phyloP scores from a whole-genome alignment of 2,113 vertebrate species.

The Excalfactoria chinensis region DNA sequence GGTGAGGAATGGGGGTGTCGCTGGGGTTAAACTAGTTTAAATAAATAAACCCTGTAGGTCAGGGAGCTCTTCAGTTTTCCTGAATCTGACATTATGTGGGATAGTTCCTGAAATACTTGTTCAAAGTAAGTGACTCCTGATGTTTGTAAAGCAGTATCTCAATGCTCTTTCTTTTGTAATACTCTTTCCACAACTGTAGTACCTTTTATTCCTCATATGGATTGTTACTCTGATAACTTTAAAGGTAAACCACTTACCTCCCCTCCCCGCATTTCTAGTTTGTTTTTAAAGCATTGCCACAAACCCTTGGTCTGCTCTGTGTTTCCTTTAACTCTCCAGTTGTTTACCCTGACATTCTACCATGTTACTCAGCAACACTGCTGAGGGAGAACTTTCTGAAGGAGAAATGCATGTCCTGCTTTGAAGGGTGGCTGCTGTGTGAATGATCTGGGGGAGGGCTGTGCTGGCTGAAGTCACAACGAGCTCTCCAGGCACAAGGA shows the following conservation, averaged over 20 bases:
- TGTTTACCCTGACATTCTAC: background rate
- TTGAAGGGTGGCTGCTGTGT: fast-evolving
- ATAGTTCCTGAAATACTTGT: background rate
- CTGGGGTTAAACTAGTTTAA: conserved; percentile 1
- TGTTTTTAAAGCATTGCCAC: background rate
- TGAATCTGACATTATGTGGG: background rate
- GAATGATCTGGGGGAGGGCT: background rate
- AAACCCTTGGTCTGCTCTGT: background rate
- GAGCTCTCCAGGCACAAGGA: background rate
- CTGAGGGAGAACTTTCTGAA: background rate
- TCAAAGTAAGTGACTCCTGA: conserved; percentile 4
- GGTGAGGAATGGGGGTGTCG: background rate
- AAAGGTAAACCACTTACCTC: background rate
- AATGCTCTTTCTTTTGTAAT: conserved; percentile 10
- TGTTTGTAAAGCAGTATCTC: background rate
- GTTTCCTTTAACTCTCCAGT: background rate
- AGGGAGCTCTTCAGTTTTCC: conserved; percentile 1
- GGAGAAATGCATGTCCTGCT: background rate
- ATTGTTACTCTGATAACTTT: conserved; percentile 2
- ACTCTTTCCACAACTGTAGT: background rate
- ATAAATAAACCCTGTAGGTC: conserved; percentile 26
- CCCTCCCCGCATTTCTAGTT: background rate
- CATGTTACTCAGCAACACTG: fast-evolving
- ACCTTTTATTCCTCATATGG: background rate
- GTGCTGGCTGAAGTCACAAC: background rate